Evolutionary conservation across 2,113 vertebrate genomes (phyloP), one percentile per base, ranked within the genome.

Genomic region (Lophotis ruficrista): DNA sequence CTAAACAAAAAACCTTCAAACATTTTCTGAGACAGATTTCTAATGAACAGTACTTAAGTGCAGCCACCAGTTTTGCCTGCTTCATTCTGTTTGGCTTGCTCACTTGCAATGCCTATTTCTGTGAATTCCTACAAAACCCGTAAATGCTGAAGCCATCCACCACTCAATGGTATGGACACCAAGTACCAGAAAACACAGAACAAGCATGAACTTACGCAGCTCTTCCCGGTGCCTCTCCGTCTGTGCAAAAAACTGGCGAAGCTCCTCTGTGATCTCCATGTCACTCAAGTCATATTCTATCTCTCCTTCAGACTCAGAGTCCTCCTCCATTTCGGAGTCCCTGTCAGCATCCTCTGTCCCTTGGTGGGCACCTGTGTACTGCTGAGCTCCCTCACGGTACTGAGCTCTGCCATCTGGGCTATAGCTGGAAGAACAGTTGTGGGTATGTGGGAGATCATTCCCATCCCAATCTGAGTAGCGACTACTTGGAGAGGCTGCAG

Each of bases 221-320:
- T 99, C 99, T 57, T 99, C 98, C 83, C 93, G 94, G 98, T 99
- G 99, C 41, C 91, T 97, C 93, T 99, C 99, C 0, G 99, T 99
- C 93, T 99, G 97, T 21, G 98, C 99, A 60, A 99, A 99, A 96
- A 98, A 99, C 95, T 99, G 97, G 21, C 99, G 98, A 27, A 99
- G 98, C 93, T 99, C 99, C 31, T 99, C 98, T 0, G 99, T 99
- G 98, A 99, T 99, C 90, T 99, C 99, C 99, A 99, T 99, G 97
- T 99, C 98, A 97, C 98, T 99, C 93, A 99, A 93, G 31, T 99
- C 99, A 25, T 98, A 99, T 54, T 99, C 99, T 27, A 99, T 97
- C 18, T 96, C 98, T 1, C 75, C 94, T 6, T 97, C 98, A 2
- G 98, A 98, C 87, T 98, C 98, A 0, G 80, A 95, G 17, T 94